Evolutionary conservation across 2,113 vertebrate species (phyloP), one percentile per base, ranked within the genome.

Genomic region (Phylloscopus trochiloides): DNA sequence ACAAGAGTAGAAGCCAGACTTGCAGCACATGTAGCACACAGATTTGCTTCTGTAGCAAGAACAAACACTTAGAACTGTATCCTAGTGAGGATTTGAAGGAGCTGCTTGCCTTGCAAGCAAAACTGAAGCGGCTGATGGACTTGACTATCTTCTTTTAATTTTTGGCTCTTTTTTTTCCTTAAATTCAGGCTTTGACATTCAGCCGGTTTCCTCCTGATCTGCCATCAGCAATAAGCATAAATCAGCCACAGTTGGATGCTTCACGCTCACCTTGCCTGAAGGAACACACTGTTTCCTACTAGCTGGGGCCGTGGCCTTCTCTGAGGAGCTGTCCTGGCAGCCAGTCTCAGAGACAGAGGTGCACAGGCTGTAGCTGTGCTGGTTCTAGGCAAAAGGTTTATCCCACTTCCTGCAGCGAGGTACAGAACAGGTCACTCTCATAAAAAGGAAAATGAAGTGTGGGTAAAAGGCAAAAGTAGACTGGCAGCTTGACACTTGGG

Each of bases 351-450:
- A 14, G 25, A 88, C 54, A 47, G 62, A 85, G 42, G 16, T 36
- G 45, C 8, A 24, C 0, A 1, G 42, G 12, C 36, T 47, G 31
- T 16, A 57, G 19, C 22, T 2, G 0, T 43, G 7, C 7, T 54
- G 65, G 10, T 8, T 47, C 9, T 10, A 70, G 63, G 34, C 24
- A 43, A 68, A 82, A 12, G 58, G 40, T 73, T 89, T 50, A 61
- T 10, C 15, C 6, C 1, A 7, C 45, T 68, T 47, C 48, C 58
- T 67, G 17, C 0, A 0, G 32, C 1, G 3, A 74, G 12, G 8
- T 28, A 71, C 25, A 59, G 54, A 47, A 42, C 20, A 72, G 28
- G 28, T 48, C 14, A 40, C 26, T 31, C 25, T 38, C 45, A 36
- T 3, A 0, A 5, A 73, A 84, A 38, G 9, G 38, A 82, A 75